phyloP scores from a whole-genome alignment of 2,888 invertebrate genomes.

The Brachyptera putata region DNA sequence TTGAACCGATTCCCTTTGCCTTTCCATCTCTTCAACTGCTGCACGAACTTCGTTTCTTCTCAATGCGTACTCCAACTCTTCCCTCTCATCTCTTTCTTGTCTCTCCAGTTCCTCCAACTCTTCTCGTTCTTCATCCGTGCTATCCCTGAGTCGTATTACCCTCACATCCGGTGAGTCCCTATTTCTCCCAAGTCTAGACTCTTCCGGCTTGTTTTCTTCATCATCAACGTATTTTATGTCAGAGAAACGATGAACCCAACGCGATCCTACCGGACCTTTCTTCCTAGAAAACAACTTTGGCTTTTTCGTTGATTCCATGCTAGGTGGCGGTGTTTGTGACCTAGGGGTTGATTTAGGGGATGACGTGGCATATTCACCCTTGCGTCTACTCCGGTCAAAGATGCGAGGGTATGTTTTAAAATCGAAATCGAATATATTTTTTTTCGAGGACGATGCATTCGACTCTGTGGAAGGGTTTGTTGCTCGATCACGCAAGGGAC shows the following conservation, averaged over 20 bases:
- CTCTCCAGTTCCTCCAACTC: conserved; percentile 13
- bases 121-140: conserved; percentile 15
- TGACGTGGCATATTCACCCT: conserved; percentile 48
- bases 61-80: conserved; percentile 34
- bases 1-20: conserved; percentile 22
- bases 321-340: conserved; percentile 53
- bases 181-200: conserved; percentile 37
- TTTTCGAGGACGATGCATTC: conserved; percentile 51
- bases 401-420: conserved; percentile 76
- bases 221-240: conserved; percentile 42
- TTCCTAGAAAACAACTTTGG: conserved; percentile 60
- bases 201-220: conserved; percentile 36
- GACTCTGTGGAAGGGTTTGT: conserved; percentile 35
- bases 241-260: conserved; percentile 48
- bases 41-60: conserved; percentile 2
- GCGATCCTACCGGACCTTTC: conserved; percentile 48
- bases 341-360: conserved; percentile 51
- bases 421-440: conserved; percentile 64
- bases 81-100: conserved; percentile 27
- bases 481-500: conserved; percentile 30
- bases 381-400: conserved; percentile 44
- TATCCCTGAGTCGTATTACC: conserved; percentile 10
- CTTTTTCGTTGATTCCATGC: background rate
- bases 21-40: conserved; percentile 16
- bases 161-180: conserved; percentile 24